These are phyloP conservation scores for Protonemura montana DNA, from an alignment of 2,888 invertebrate genomes.

Conservation along the genomic window DNA sequence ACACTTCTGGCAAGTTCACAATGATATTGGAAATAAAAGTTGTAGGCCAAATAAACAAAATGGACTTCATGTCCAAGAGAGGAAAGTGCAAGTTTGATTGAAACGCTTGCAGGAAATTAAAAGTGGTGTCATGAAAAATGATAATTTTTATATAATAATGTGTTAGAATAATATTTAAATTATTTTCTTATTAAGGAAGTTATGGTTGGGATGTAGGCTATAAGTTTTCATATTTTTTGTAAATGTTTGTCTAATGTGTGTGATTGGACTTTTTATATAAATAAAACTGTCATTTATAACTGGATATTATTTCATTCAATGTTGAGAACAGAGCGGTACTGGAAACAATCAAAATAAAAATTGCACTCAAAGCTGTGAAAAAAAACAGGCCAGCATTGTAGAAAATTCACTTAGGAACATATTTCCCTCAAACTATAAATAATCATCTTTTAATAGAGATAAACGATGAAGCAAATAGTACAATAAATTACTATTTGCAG, in stretches of 20 bases:
- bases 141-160: background rate
- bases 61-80: background rate
- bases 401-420: background rate
- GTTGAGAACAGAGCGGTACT: background rate
- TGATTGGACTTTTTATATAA: background rate
- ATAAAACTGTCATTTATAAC: background rate
- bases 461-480: background rate
- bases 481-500: background rate
- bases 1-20: background rate
- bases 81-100: background rate
- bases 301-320: background rate
- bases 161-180: conserved; percentile 2
- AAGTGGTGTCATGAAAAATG: background rate
- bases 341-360: background rate
- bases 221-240: background rate
- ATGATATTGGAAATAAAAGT: background rate
- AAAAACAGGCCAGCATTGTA: background rate
- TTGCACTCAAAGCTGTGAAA: background rate
- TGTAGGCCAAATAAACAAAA: conserved; percentile 7
- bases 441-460: background rate
- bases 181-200: conserved; percentile 12
- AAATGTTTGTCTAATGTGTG: background rate
- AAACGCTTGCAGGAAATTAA: background rate
- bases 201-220: background rate
- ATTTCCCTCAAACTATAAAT: background rate